These are phyloP conservation scores for Loris lydekkerianus DNA, from an alignment of 2,797 vertebrate species.

Conservation along the genomic window DNA sequence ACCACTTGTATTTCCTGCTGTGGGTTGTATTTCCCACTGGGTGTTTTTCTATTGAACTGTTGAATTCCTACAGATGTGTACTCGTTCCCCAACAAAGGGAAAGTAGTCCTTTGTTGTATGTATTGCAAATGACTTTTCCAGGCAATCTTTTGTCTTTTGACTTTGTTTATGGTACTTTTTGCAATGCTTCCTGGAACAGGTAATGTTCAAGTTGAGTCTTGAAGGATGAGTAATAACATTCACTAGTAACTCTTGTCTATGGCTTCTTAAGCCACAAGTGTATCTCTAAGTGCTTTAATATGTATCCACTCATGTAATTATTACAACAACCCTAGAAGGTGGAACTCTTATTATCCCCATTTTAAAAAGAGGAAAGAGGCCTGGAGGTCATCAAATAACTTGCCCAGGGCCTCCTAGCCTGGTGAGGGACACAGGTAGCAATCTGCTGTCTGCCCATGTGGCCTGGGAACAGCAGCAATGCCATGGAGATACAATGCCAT, in stretches of 20 bases:
- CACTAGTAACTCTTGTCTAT: background rate
- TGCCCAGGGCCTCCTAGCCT: background rate
- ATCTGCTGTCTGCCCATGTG: background rate
- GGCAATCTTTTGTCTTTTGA: slow-evolving; percentile 33
- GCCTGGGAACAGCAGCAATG: background rate
- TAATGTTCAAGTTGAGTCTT: slow-evolving; percentile 50
- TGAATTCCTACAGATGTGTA: background rate
- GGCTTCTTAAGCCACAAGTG: background rate
- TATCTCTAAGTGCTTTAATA: background rate
- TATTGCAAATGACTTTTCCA: background rate
- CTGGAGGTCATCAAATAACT: background rate
- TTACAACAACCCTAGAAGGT: background rate
- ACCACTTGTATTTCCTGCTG: background rate
- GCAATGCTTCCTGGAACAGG: slow-evolving; percentile 11
- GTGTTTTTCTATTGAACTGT: background rate
- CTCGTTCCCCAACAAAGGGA: background rate
- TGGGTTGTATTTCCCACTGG: background rate
- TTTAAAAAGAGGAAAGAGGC: background rate
- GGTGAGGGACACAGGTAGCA: background rate
- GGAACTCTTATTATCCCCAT: background rate
- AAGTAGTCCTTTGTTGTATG: background rate
- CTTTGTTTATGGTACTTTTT: background rate
- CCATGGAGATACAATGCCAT: background rate
- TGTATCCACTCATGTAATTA: background rate
- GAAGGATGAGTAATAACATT: slow-evolving; percentile 55